These are phyloP conservation scores for Sclerurus mexicanus DNA, from an alignment of 2,113 vertebrate genomes.

Conservation along the genomic window DNA sequence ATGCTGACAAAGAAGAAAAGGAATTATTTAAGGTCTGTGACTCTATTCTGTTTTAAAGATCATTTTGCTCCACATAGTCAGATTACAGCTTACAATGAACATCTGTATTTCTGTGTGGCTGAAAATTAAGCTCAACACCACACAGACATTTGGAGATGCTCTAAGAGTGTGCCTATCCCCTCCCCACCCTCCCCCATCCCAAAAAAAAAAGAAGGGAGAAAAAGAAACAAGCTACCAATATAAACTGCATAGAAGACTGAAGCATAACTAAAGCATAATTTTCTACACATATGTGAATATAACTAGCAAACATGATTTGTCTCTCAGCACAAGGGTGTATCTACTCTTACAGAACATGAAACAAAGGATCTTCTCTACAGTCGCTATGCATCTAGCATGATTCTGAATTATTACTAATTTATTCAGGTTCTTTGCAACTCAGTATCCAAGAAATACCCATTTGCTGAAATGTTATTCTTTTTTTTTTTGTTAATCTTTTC, in stretches of 20 bases:
- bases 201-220: background rate
- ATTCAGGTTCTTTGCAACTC: background rate
- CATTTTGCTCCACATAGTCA: background rate
- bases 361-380: background rate
- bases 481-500: background rate
- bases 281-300: background rate
- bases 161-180: background rate
- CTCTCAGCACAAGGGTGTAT: background rate
- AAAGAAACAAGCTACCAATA: background rate
- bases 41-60: conserved; percentile 16
- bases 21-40: conserved; percentile 35
- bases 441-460: background rate
- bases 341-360: background rate
- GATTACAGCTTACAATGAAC: background rate
- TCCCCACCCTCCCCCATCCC: no score
- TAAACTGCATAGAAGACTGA: background rate
- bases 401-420: background rate
- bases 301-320: background rate
- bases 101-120: background rate
- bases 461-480: background rate
- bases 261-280: background rate
- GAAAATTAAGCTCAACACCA: background rate
- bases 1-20: conserved; percentile 23
- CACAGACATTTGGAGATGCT: background rate
- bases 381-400: background rate